These are phyloP conservation scores for Limonius californicus DNA, from an alignment of 1,140 invertebrate genomes.

Conservation along the genomic window DNA sequence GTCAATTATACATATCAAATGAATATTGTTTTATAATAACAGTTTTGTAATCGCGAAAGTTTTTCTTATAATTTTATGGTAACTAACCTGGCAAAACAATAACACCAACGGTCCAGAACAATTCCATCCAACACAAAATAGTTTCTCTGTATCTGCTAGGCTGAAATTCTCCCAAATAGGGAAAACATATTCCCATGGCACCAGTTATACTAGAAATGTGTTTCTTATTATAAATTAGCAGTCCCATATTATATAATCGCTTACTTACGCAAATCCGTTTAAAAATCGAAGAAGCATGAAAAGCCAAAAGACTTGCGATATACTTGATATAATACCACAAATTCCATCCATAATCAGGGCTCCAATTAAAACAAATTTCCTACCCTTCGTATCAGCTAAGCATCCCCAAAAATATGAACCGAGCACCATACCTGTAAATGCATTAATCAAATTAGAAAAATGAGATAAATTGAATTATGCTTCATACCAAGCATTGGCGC, in stretches of 20 bases:
- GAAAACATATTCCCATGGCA: constrained; percentile 73
- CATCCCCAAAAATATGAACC: constrained; percentile 89
- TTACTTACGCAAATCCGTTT: constrained; percentile 83
- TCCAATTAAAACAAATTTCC: constrained; percentile 69
- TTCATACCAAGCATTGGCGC: constrained; percentile 72
- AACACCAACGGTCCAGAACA: constrained; percentile 73
- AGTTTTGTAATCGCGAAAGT: too few relatives aligned
- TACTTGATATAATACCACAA: constrained; percentile 68
- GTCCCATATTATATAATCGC: not conserved
- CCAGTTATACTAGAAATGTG: constrained; percentile 70
- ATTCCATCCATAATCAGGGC: constrained; percentile 74
- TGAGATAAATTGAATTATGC: too few relatives aligned
- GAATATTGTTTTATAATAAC: too few relatives aligned
- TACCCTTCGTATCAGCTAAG: constrained; percentile 76
- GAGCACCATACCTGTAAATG: constrained; percentile 71
- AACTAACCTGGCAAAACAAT: constrained; percentile 63
- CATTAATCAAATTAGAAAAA: too few relatives aligned
- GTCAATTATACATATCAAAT: too few relatives aligned
- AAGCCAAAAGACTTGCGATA: constrained; percentile 69
- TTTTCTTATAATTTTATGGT: too few relatives aligned
- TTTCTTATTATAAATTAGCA: not conserved
- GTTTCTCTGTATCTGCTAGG: constrained; percentile 69
- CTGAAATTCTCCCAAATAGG: constrained; percentile 73
- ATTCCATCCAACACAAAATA: constrained; percentile 75
- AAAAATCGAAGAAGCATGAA: constrained; percentile 75